Evolutionary conservation across 2,797 vertebrate species (phyloP), one percentile per base, ranked within the genome.

Genomic region (Sparus aurata): DNA sequence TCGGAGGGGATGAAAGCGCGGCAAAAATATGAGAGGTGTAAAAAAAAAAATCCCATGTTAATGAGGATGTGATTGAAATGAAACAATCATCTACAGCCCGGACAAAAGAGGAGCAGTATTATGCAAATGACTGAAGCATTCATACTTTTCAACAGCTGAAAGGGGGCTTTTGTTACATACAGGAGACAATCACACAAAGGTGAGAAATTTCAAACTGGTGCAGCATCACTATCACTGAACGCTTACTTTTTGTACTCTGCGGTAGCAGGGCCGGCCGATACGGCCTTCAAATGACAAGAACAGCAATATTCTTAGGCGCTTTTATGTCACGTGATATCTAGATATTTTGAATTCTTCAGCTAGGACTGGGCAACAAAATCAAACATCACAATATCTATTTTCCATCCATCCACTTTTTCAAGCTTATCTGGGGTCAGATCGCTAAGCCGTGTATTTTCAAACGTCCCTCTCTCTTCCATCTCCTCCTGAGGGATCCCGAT

Each of bases 31-130:
- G 79, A 83, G 85, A 23, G 81, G 68, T 83, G 73, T 80, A 68
- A 86, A 38, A 38, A 38, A 34, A 38, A 38, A 84, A 89, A 73
- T 45, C 75, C 50, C 38, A 22, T 41, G 84, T 78, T 86, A 86
- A 87, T 84, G 72, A 85, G 77, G 64, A 57, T 59, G 80, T 58
- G 85, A 89, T 84, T 89, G 88, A 90, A 92, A 89, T 87, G 55
- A 83, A 85, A 89, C 81, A 89, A 85, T 90, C 76, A 85, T 73
- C 78, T 50, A 8, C 70, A 68, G 62, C 67, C 69, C 5, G 72
- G 83, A 89, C 85, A 89, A 82, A 73, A 82, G 83, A 70, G 59
- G 18, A 78, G 71, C 67, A 6, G 49, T 79, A 71, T 89, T 85
- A 89, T 90, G 84, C 62, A 91, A 89, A 91, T 85, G 79, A 78